A percentile compares a stretch with the other conserved stretches of the same genome.
Evolutionary conservation across 2,797 vertebrate genomes (phyloP).

Genomic region (Acanthurus tractus): DNA sequence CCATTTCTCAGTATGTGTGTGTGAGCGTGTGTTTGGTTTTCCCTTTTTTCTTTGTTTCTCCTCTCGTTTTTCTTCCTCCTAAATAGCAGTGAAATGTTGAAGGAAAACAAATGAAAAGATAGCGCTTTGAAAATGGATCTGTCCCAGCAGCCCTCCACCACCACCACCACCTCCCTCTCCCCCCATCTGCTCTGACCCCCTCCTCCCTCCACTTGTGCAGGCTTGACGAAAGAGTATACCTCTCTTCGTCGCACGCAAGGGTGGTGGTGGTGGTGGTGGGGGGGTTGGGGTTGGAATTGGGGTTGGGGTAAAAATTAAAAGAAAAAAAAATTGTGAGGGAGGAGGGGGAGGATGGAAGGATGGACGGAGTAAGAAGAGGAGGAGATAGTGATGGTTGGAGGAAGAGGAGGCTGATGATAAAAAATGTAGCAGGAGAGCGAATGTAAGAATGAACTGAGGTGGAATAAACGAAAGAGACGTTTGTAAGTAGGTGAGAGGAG

Average conservation of each 20-base stretch:
- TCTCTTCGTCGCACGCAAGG: conserved; percentile 78
- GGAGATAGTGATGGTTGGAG: conserved; percentile 40
- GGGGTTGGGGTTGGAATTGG: background rate
- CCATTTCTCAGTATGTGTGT: conserved; percentile 50
- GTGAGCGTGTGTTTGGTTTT: conserved; percentile 46
- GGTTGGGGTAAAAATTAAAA: conserved; percentile 34
- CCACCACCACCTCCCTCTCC: conserved; percentile 28
- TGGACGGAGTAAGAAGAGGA: conserved; percentile 49
- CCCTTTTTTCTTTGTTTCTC: conserved; percentile 18
- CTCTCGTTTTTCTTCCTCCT: conserved; percentile 49
- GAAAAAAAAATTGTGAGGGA: conserved; percentile 31
- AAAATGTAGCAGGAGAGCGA: conserved; percentile 25
- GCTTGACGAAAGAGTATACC: conserved; percentile 81
- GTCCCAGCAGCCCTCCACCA: conserved; percentile 52
- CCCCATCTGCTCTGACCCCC: conserved; percentile 55
- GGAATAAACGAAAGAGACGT: conserved; percentile 9
- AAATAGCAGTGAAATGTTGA: conserved; percentile 77
- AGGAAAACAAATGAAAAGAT: conserved; percentile 84
- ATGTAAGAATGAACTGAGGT: conserved; percentile 16
- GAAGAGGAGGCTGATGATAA: conserved; percentile 37
- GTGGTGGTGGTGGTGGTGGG: background rate
- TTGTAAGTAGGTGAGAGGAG: background rate
- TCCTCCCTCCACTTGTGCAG: conserved; percentile 75
- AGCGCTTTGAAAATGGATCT: conserved; percentile 84
- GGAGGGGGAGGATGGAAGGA: conserved; percentile 35